Evolutionary conservation across 2,888 invertebrate genomes (phyloP).

Genomic region (Sympetrum striolatum): DNA sequence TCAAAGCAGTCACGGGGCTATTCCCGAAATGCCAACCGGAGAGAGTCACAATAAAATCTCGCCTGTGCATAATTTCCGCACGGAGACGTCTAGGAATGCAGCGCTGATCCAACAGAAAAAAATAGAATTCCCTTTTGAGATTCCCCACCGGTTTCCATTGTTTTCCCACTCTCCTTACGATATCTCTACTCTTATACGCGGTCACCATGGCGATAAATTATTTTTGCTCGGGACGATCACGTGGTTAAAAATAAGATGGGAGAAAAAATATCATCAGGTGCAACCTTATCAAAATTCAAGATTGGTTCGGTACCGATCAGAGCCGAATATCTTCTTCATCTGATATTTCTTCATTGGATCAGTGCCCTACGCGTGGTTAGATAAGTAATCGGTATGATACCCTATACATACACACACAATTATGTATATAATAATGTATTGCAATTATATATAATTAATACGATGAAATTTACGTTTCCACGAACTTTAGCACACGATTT

Average conservation of each 20-base stretch:
- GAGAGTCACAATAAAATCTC: background rate
- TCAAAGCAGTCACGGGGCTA: too few species aligned
- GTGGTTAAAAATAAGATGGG: background rate
- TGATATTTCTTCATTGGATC: too few species aligned
- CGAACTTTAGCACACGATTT: too few species aligned
- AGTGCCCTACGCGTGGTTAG: too few species aligned
- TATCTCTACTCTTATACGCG: background rate
- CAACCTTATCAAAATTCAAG: background rate
- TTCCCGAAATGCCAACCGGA: too few species aligned
- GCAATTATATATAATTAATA: too few species aligned
- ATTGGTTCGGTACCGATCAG: background rate
- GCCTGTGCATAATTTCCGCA: background rate
- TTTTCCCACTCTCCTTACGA: background rate
- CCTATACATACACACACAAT: too few species aligned
- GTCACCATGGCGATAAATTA: constrained; percentile 6
- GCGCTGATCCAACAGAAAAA: background rate
- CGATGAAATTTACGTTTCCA: too few species aligned
- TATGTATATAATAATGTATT: too few species aligned
- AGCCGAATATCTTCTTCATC: background rate
- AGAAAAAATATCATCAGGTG: background rate
- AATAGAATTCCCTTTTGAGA: background rate
- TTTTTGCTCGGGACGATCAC: background rate
- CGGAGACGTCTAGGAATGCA: constrained; percentile 13
- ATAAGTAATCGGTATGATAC: too few species aligned
- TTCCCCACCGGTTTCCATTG: constrained; percentile 3